Evolutionary conservation across 2,113 vertebrate species (phyloP).

Genomic region (Cyprinus carpio): DNA sequence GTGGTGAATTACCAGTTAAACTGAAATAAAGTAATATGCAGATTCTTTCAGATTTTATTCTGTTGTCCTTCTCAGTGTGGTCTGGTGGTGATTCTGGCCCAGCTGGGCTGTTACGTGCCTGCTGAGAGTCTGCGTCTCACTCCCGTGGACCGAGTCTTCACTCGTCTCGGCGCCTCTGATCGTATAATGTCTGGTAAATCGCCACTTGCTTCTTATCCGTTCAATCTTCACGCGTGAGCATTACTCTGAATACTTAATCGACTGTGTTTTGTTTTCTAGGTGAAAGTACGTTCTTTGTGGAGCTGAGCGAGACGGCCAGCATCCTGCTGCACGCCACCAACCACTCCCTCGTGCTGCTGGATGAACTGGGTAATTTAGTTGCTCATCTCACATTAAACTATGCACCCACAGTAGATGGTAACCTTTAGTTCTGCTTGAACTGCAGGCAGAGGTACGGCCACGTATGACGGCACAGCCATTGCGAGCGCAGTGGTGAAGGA

Average conservation of each 20-base stretch:
- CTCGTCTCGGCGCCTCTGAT: constrained; percentile 93
- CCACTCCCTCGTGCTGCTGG: constrained; percentile 96
- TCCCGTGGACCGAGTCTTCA: constrained; percentile 92
- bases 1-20: not conserved
- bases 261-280: constrained; percentile 69
- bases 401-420: not conserved
- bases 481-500: constrained; percentile 93
- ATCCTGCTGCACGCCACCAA: constrained; percentile 92
- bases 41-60: not conserved
- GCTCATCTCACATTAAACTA: not conserved
- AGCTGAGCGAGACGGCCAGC: constrained; percentile 94
- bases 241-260: not conserved
- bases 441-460: constrained; percentile 96
- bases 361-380: constrained; percentile 85
- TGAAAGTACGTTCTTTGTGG: constrained; percentile 98
- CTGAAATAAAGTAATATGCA: not conserved
- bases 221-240: not conserved
- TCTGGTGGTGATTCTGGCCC: constrained; percentile 89
- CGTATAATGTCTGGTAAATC: constrained; percentile 92
- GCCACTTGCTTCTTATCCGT: not conserved
- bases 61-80: constrained; percentile 80
- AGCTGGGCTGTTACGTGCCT: constrained; percentile 93
- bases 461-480: constrained; percentile 97
- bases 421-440: not conserved
- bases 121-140: constrained; percentile 89